Conservation (phyloP, 2,113 vertebrate genomes). For the Benthochromis sp. region DNA sequence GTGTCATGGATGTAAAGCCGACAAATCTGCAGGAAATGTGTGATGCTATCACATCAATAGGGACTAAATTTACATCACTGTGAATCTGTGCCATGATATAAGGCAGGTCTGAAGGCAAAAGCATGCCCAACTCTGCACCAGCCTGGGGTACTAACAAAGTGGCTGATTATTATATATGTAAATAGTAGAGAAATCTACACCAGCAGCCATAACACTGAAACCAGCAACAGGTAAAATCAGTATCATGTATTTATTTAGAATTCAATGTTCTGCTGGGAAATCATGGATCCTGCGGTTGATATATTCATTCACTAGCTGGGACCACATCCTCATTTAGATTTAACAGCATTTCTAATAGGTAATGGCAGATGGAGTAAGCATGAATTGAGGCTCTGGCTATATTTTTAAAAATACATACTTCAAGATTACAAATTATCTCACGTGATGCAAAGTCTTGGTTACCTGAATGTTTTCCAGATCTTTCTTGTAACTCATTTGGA, state of each 20-base stretch:
- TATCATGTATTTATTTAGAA: not conserved
- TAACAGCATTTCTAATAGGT: not conserved
- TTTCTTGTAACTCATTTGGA: slow-evolving; percentile 72
- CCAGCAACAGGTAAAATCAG: not conserved
- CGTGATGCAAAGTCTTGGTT: not conserved
- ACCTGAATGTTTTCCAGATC: slow-evolving; percentile 86
- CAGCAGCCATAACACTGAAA: not conserved
- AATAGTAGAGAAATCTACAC: not conserved
- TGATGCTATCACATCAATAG: not conserved
- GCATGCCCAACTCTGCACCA: not conserved
- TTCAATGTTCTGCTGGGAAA: not conserved
- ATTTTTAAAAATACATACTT: not conserved
- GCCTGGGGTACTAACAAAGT: not conserved
- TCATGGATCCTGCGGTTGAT: not conserved
- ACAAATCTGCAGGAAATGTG: not conserved
- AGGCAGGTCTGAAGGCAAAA: not conserved
- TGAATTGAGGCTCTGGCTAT: not conserved
- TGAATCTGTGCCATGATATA: not conserved
- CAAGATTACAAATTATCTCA: not conserved
- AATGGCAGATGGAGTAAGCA: not conserved
- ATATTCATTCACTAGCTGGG: not conserved
- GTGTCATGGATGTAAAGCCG: not conserved
- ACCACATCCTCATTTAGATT: not conserved
- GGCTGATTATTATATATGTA: not conserved
- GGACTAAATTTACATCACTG: not conserved